These are phyloP conservation scores for Chromobotia macracanthus DNA, from an alignment of 2,797 vertebrate genomes.

Conservation along the genomic window DNA sequence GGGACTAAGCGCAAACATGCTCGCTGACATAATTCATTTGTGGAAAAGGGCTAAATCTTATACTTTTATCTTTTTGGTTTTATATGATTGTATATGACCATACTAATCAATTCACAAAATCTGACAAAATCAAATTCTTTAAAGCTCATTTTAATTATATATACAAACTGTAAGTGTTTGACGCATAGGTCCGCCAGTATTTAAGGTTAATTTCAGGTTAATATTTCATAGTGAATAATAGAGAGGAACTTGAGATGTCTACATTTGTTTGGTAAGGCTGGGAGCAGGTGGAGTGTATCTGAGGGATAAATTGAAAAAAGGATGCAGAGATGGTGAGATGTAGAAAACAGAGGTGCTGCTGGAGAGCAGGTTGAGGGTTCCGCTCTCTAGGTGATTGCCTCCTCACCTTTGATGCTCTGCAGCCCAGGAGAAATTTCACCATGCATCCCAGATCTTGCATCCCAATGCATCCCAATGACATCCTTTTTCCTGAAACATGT, in stretches of 20 bases:
- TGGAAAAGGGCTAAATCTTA: constrained; percentile 32
- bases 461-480: constrained; percentile 65
- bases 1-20: constrained; percentile 37
- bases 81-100: not conserved
- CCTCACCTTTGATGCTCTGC: constrained; percentile 67
- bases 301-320: constrained; percentile 47
- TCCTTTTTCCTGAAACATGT: constrained; percentile 64
- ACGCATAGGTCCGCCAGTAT: constrained; percentile 3
- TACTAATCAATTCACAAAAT: not conserved
- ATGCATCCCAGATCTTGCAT: constrained; percentile 65
- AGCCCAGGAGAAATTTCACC: constrained; percentile 60
- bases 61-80: not conserved
- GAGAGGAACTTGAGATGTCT: not conserved
- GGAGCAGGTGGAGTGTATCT: constrained; percentile 32
- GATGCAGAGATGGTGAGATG: constrained; percentile 46
- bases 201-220: not conserved
- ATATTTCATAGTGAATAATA: not conserved
- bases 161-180: not conserved
- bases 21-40: constrained; percentile 25
- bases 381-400: constrained; percentile 69
- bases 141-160: not conserved
- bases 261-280: not conserved
- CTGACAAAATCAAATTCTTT: constrained; percentile 12
- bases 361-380: constrained; percentile 54
- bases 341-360: constrained; percentile 57